phyloP scores from a whole-genome alignment of 1,140 invertebrate genomes.

The Monochamus saltuarius region DNA sequence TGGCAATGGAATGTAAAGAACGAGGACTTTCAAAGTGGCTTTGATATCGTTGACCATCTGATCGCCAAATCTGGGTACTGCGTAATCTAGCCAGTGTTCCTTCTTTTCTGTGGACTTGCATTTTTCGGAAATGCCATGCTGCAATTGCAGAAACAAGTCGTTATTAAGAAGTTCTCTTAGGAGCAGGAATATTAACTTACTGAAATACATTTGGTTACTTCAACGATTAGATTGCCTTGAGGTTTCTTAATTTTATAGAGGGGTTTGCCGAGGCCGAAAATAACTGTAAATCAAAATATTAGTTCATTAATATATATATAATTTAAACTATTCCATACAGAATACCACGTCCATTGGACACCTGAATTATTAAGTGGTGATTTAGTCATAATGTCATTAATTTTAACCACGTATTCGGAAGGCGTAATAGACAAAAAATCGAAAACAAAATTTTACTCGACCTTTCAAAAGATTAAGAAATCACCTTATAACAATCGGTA shows the following conservation, averaged over 20 bases:
- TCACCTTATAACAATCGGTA: too few relatives aligned
- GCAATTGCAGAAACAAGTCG: conserved; percentile 16
- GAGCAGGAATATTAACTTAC: too few relatives aligned
- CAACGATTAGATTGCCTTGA: conserved; percentile 78
- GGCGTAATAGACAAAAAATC: too few relatives aligned
- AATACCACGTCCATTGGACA: too few relatives aligned
- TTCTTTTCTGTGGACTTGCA: conserved; percentile 55
- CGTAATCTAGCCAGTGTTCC: conserved; percentile 81
- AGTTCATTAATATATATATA: too few relatives aligned
- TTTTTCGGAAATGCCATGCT: conserved; percentile 54
- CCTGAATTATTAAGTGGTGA: too few relatives aligned
- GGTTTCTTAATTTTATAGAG: conserved; percentile 78
- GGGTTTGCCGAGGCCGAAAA: conserved; percentile 77
- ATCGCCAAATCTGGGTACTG: conserved; percentile 69
- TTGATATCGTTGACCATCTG: conserved; percentile 76
- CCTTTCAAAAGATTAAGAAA: too few relatives aligned
- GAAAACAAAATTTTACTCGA: too few relatives aligned
- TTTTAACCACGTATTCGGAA: too few relatives aligned
- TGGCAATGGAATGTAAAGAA: conserved; percentile 80
- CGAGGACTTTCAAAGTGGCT: conserved; percentile 67
- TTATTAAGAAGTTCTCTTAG: too few relatives aligned
- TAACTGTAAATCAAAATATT: conserved; percentile 62
- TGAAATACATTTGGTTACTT: conserved; percentile 73
- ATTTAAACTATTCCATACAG: too few relatives aligned
- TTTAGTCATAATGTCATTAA: too few relatives aligned